Conservation (phyloP, 2,888 invertebrate species). For the Andrena bicolor region DNA sequence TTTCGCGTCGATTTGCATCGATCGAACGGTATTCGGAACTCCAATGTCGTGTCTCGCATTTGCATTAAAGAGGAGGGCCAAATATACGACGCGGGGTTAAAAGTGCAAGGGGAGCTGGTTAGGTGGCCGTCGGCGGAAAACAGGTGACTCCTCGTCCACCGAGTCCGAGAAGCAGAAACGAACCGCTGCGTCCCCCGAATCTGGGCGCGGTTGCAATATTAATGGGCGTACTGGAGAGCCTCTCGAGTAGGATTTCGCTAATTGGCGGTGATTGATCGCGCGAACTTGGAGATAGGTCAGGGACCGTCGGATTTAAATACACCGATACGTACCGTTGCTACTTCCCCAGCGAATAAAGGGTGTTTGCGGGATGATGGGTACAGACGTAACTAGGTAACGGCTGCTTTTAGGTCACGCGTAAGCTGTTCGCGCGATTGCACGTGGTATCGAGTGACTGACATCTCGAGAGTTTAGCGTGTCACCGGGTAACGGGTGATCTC, state of each 20-base stretch:
- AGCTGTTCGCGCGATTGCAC: neutral
- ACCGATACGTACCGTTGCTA: neutral
- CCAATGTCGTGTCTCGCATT: no score
- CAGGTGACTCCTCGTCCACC: no score
- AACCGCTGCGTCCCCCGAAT: neutral
- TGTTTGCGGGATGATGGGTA: no score
- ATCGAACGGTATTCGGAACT: neutral
- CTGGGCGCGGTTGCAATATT: conserved; percentile 36
- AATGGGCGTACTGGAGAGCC: neutral
- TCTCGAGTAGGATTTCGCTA: conserved; percentile 13
- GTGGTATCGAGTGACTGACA: neutral
- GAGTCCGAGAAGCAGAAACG: neutral
- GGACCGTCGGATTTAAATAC: conserved; percentile 5
- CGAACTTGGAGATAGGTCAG: neutral
- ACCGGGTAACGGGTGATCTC: neutral
- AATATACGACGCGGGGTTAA: neutral
- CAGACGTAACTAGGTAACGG: no score
- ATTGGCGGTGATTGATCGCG: conserved; percentile 14
- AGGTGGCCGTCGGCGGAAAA: neutral
- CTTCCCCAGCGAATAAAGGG: neutral
- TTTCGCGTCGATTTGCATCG: conserved; percentile 5
- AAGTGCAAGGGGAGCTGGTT: neutral
- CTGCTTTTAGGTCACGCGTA: no score
- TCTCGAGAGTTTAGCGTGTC: neutral
- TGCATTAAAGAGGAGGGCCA: neutral